A percentile compares a stretch with the other conserved stretches of the same genome.
These are phyloP conservation scores for Laticauda laticaudata DNA, from an alignment of 2,113 vertebrate species.

Conservation along the genomic window DNA sequence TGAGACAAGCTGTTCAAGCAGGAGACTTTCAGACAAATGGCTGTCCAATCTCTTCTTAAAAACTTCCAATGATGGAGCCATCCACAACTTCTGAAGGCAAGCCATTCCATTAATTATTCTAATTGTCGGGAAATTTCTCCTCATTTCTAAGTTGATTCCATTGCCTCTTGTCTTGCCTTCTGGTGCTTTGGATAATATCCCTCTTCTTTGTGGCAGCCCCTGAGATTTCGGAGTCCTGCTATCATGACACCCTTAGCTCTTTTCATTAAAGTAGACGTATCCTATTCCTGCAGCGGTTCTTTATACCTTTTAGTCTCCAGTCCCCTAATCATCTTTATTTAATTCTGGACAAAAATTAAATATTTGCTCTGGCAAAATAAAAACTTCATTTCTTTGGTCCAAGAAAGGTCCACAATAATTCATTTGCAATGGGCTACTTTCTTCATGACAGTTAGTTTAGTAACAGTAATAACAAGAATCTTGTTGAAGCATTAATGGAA, in stretches of 20 bases:
- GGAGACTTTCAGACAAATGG: background rate
- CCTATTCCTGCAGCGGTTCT: background rate
- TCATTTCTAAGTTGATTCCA: no score
- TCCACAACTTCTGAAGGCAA: background rate
- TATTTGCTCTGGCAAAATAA: background rate
- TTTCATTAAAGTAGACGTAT: background rate
- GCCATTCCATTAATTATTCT: background rate
- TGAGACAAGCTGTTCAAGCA: no score
- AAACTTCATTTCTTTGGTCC: background rate
- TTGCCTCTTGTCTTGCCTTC: no score
- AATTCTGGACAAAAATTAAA: background rate
- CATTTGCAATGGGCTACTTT: background rate
- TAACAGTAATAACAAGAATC: background rate
- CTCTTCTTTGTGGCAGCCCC: background rate
- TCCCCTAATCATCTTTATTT: background rate
- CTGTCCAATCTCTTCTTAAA: background rate
- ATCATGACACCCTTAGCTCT: background rate
- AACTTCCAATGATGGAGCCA: background rate
- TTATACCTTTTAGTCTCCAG: background rate
- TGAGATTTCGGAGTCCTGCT: background rate
- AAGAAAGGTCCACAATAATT: background rate
- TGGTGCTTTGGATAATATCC: background rate
- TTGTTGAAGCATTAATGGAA: background rate
- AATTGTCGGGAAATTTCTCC: no score
- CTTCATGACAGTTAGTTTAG: background rate